These are phyloP conservation scores for Paguma larvata DNA, from an alignment of 2,797 vertebrate genomes.

Conservation along the genomic window DNA sequence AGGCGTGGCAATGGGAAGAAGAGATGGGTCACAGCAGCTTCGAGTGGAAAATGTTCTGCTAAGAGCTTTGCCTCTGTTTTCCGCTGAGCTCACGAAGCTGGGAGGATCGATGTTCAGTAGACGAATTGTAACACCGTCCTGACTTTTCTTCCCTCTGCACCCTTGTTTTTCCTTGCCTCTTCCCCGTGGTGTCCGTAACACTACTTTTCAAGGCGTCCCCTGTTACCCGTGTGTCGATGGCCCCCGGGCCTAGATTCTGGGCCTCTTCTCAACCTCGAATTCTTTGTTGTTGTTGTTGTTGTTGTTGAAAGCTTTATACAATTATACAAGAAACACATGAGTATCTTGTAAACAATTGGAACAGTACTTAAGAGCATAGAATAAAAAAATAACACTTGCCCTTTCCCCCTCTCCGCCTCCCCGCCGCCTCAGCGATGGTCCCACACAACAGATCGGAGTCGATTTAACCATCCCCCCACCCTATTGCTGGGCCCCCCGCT, in stretches of 20 bases:
- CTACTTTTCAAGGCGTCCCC: neutral
- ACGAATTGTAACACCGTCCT: neutral
- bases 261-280: conserved; percentile 45
- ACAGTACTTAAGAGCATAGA: neutral
- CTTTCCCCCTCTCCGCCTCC: neutral
- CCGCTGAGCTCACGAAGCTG: neutral
- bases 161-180: neutral
- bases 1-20: neutral
- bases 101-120: neutral
- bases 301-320: conserved; percentile 76
- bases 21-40: neutral
- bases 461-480: neutral
- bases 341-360: neutral
- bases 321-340: conserved; percentile 31
- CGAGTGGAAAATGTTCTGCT: neutral
- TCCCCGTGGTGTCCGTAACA: neutral
- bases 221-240: neutral
- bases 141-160: neutral
- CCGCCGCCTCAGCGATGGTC: neutral
- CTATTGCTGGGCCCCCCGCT: neutral
- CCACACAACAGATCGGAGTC: neutral
- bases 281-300: conserved; percentile 84
- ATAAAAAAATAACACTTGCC: neutral
- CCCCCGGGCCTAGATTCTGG: conserved; percentile 11
- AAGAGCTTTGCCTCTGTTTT: neutral